phyloP scores from a whole-genome alignment of 1,140 invertebrate genomes.

The Harpegnathos saltator region DNA sequence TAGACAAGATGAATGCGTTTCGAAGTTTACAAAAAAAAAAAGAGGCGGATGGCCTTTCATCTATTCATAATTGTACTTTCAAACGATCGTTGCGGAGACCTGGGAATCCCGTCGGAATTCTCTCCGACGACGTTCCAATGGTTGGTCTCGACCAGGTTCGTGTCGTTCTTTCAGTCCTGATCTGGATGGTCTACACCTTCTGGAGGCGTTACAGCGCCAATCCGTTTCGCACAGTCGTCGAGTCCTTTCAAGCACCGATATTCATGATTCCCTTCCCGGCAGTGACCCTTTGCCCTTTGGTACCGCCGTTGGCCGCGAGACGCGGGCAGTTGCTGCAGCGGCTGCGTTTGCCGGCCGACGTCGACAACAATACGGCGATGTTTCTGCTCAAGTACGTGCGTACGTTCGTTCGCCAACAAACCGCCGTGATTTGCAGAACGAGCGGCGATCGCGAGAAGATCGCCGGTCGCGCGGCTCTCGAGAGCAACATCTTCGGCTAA shows the following conservation, averaged over 20 bases:
- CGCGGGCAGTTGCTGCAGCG: constrained; percentile 5
- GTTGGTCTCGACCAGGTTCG: no score
- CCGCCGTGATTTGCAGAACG: neutral
- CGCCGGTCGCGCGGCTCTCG: neutral
- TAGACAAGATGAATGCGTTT: no score
- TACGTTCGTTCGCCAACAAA: neutral
- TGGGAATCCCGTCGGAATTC: no score
- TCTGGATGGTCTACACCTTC: constrained; percentile 60
- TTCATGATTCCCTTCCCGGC: constrained; percentile 58
- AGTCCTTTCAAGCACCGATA: constrained; percentile 48
- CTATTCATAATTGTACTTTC: no score
- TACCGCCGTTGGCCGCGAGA: neutral
- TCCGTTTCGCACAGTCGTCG: constrained; percentile 47
- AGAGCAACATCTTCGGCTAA: no score
- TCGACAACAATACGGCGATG: neutral
- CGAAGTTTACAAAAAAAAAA: no score
- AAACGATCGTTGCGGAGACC: no score
- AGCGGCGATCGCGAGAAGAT: no score
- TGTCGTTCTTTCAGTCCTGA: constrained; percentile 55
- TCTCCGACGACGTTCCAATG: no score
- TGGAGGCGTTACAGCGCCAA: constrained; percentile 38
- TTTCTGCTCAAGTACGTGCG: constrained; percentile 57
- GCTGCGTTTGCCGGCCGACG: constrained; percentile 34
- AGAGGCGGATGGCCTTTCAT: no score
- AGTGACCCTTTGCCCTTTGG: constrained; percentile 59